Evolutionary conservation across 1,140 invertebrate genomes (phyloP).

Genomic region (Camponotus vicinus): DNA sequence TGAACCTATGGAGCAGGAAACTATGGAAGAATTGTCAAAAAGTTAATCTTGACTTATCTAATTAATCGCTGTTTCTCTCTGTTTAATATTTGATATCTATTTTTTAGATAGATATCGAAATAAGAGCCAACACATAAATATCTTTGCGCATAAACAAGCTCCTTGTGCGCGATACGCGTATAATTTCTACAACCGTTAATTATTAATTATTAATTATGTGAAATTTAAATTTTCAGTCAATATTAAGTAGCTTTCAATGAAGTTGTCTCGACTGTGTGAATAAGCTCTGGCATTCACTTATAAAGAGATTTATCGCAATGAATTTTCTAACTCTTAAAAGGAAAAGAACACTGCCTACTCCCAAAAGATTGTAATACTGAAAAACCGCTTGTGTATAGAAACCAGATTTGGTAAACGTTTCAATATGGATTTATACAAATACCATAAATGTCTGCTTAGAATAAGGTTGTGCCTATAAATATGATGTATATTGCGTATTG

Average conservation of each 20-base stretch:
- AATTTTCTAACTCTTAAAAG: constrained; percentile 69
- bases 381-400: constrained; percentile 64
- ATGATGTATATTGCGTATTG: constrained; percentile 56
- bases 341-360: constrained; percentile 72
- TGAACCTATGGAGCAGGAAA: constrained; percentile 84
- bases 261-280: constrained; percentile 7
- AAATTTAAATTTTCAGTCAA: constrained; percentile 24
- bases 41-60: constrained; percentile 80
- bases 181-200: constrained; percentile 39
- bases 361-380: constrained; percentile 66
- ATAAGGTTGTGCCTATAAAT: constrained; percentile 60
- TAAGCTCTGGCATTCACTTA: constrained; percentile 61
- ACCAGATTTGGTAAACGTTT: constrained; percentile 62
- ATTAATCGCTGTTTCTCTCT: constrained; percentile 31
- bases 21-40: constrained; percentile 73
- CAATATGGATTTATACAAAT: constrained; percentile 65
- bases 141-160: constrained; percentile 23
- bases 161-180: background rate
- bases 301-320: constrained; percentile 60
- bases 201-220: background rate
- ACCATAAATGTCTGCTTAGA: constrained; percentile 63
- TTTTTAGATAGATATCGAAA: constrained; percentile 39
- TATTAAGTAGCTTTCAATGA: background rate
- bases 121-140: constrained; percentile 35
- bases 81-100: constrained; percentile 65